A percentile compares a stretch with the other conserved stretches of the same genome.
phyloP scores from a whole-genome alignment of 2,888 invertebrate species.

The Stenurella melanura region DNA sequence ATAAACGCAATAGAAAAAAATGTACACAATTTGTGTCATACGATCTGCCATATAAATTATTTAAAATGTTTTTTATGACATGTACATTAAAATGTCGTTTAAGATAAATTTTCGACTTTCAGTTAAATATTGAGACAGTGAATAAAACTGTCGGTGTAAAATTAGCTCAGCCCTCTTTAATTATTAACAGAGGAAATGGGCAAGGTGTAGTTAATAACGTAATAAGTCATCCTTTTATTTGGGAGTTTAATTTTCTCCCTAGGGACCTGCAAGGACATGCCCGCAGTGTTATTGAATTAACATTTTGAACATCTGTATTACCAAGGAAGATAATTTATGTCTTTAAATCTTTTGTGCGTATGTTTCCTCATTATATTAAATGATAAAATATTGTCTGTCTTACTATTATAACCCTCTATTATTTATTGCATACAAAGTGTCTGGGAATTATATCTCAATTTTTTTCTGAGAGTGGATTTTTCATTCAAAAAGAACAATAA shows the following conservation, averaged over 20 bases:
- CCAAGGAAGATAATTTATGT: slow-evolving; percentile 2
- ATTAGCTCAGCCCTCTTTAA: slow-evolving; percentile 9
- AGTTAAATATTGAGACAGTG: neutral
- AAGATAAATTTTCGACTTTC: neutral
- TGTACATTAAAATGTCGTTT: neutral
- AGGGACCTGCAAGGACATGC: neutral
- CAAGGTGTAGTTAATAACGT: slow-evolving; percentile 20
- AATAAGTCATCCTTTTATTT: slow-evolving; percentile 28
- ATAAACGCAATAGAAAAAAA: too few species aligned
- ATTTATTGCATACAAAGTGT: too few species aligned
- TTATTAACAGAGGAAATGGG: slow-evolving; percentile 12
- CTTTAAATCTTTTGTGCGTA: neutral
- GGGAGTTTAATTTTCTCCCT: slow-evolving; percentile 5
- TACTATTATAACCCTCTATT: too few species aligned
- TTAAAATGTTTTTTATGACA: neutral
- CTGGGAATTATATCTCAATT: too few species aligned
- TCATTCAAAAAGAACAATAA: too few species aligned
- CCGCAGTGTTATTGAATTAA: slow-evolving; percentile 12
- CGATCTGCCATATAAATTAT: too few species aligned
- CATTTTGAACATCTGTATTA: slow-evolving; percentile 8
- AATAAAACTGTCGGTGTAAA: neutral
- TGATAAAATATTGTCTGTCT: too few species aligned
- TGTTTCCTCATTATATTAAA: neutral
- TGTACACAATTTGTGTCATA: too few species aligned
- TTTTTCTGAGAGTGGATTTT: too few species aligned